phyloP scores from a whole-genome alignment of 2,797 vertebrate species.

The Coccyzus lansbergi region DNA sequence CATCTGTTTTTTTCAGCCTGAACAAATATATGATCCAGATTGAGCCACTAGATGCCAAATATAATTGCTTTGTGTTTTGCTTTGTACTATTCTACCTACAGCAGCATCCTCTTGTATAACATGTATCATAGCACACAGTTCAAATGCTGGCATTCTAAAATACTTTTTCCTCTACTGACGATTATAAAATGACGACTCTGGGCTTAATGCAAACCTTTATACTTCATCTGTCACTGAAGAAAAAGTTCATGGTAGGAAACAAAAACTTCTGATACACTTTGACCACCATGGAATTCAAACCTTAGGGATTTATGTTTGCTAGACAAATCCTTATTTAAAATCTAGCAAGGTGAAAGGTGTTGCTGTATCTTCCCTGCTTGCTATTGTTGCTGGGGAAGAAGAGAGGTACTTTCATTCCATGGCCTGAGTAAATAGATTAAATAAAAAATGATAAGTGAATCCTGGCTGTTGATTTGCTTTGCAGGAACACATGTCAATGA shows the following conservation, averaged over 20 bases:
- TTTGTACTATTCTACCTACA: slow-evolving; percentile 31
- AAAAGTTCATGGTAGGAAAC: neutral
- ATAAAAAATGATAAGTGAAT: neutral
- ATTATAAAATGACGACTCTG: neutral
- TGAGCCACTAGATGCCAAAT: slow-evolving; percentile 12
- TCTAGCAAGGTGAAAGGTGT: neutral
- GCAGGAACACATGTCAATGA: neutral
- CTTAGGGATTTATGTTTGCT: neutral
- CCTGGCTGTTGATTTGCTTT: neutral
- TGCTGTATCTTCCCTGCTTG: neutral
- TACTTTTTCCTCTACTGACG: neutral
- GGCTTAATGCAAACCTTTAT: neutral
- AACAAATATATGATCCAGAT: slow-evolving; percentile 15
- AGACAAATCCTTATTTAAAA: neutral
- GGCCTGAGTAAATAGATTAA: neutral
- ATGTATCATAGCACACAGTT: neutral
- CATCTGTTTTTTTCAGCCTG: slow-evolving; percentile 37
- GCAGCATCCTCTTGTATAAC: neutral
- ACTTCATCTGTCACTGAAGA: neutral
- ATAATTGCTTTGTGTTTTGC: slow-evolving; percentile 19
- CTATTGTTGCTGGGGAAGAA: neutral
- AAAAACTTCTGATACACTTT: neutral
- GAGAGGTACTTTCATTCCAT: neutral
- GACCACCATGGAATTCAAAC: neutral
- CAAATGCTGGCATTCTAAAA: neutral